phyloP scores from a whole-genome alignment of 2,113 vertebrate genomes.

The Xenopus laevis region DNA sequence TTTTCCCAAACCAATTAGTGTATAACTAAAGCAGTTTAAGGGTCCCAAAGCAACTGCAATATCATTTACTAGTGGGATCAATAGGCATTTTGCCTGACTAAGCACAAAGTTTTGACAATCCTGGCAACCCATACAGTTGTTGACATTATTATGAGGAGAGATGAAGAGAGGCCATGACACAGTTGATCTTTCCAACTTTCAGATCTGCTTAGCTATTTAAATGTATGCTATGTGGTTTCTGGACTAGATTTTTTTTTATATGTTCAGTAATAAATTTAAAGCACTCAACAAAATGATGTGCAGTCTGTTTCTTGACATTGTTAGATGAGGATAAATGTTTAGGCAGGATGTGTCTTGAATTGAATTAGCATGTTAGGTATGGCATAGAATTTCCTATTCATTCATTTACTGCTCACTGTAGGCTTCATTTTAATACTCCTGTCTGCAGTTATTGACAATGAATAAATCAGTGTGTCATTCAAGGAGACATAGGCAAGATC shows the following conservation, averaged over 20 bases:
- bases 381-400: background rate
- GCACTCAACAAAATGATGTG: background rate
- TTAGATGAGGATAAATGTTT: background rate
- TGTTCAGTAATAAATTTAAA: conserved; percentile 14
- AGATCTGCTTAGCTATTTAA: conserved; percentile 20
- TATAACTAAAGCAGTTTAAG: too few species aligned
- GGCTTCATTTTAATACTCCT: background rate
- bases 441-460: background rate
- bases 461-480: background rate
- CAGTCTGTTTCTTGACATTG: conserved; percentile 6
- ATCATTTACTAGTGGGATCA: background rate
- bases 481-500: background rate
- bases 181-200: conserved; percentile 36
- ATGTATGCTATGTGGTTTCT: conserved; percentile 9
- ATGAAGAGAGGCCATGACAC: conserved; percentile 5
- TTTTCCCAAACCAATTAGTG: too few species aligned
- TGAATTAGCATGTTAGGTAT: background rate
- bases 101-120: conserved; percentile 25
- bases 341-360: background rate
- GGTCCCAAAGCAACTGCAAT: too few species aligned
- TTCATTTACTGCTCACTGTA: background rate
- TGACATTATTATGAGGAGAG: conserved; percentile 22
- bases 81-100: conserved; percentile 34
- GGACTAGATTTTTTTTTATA: conserved; percentile 6
- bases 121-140: background rate